Conservation (phyloP, 1,140 invertebrate genomes). For the Bursaphelenchus mucronatus region DNA sequence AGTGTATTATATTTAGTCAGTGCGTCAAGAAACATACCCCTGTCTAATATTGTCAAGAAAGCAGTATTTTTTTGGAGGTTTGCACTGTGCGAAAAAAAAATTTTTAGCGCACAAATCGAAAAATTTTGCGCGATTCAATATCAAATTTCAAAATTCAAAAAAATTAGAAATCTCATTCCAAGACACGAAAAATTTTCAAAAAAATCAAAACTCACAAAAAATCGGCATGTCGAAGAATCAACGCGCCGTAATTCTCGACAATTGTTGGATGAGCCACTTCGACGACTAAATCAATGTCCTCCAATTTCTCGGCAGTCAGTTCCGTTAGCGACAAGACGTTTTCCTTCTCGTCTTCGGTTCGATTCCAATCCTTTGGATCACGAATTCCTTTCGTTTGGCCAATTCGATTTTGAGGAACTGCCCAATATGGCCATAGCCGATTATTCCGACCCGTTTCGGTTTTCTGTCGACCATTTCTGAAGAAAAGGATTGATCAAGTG, state of each 20-base stretch:
- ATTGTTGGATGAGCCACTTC: slow-evolving; percentile 68
- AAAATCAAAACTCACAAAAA: slow-evolving; percentile 63
- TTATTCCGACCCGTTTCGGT: slow-evolving; percentile 62
- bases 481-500: too few species aligned
- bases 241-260: slow-evolving; percentile 63
- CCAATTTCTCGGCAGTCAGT: slow-evolving; percentile 61
- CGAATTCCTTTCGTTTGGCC: slow-evolving; percentile 54
- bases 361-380: slow-evolving; percentile 67
- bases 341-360: slow-evolving; percentile 59
- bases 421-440: slow-evolving; percentile 66
- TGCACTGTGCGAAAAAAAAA: too few species aligned
- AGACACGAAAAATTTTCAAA: too few species aligned
- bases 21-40: too few species aligned
- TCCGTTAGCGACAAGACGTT: slow-evolving; percentile 51
- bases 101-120: too few species aligned
- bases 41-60: too few species aligned
- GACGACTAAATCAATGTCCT: slow-evolving; percentile 66
- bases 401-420: slow-evolving; percentile 64
- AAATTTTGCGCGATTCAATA: too few species aligned
- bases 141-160: slow-evolving; percentile 20
- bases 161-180: not conserved
- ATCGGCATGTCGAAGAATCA: slow-evolving; percentile 63
- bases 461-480: slow-evolving; percentile 9
- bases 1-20: too few species aligned
- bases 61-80: too few species aligned